A percentile compares a stretch with the other conserved stretches of the same genome.
Evolutionary conservation across 2,113 vertebrate species (phyloP).

Genomic region (Pongo abelii): DNA sequence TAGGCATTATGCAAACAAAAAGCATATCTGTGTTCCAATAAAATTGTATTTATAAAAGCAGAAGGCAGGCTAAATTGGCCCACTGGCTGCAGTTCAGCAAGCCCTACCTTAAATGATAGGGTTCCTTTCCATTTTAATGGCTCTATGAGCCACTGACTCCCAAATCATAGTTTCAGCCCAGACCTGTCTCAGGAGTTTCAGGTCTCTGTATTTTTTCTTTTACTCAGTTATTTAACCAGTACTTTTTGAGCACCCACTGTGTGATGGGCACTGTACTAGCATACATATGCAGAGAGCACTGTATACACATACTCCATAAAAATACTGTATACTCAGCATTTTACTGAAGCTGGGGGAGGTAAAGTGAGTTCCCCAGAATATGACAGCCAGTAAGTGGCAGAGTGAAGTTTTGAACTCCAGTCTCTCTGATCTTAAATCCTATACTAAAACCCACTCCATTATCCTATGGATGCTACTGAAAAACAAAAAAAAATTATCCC

Average conservation of each 20-base stretch:
- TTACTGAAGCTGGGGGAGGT: background rate
- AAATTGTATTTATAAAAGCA: background rate
- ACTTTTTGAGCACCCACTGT: background rate
- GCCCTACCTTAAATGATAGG: background rate
- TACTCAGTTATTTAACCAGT: background rate
- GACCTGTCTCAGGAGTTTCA: background rate
- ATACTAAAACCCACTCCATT: background rate
- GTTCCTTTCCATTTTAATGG: background rate
- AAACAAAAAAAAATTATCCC: rapidly evolving
- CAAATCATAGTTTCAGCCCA: background rate
- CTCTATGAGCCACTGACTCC: background rate
- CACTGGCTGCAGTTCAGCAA: background rate
- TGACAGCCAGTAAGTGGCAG: background rate
- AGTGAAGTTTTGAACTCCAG: background rate
- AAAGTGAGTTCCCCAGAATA: background rate
- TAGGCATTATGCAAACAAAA: background rate
- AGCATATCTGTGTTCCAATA: background rate
- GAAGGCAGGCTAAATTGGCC: background rate
- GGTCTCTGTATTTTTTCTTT: background rate
- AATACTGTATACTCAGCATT: background rate
- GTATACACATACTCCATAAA: background rate
- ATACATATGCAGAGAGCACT: background rate
- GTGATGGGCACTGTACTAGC: too few species aligned
- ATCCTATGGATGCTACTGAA: background rate
- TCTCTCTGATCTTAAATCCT: background rate